Conservation (phyloP, 2,888 invertebrate genomes). For the Phrixothrix hirtus region DNA sequence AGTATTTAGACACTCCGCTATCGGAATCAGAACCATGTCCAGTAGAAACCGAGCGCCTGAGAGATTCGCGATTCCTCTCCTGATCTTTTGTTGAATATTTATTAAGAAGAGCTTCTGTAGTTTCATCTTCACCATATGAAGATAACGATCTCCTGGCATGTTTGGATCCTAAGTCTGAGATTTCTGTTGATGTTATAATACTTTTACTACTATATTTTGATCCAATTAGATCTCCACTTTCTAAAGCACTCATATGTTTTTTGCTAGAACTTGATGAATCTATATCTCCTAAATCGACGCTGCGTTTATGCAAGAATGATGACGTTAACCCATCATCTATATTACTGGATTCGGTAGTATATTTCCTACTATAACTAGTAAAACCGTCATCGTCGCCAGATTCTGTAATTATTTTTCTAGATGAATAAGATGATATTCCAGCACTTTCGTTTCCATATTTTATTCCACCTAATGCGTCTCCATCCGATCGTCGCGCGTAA, state of each 20-base stretch:
- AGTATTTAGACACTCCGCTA: constrained; percentile 15
- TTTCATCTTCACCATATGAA: constrained; percentile 14
- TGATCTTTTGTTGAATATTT: constrained; percentile 20
- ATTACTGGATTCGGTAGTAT: constrained; percentile 17
- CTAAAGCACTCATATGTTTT: constrained; percentile 33
- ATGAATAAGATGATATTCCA: constrained; percentile 8
- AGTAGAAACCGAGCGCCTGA: constrained; percentile 6
- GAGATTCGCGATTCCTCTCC: constrained; percentile 16
- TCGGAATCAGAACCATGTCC: constrained; percentile 13
- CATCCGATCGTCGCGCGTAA: constrained; percentile 36
- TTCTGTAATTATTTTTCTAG: constrained; percentile 12
- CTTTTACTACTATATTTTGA: constrained; percentile 20
- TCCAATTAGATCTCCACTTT: constrained; percentile 26
- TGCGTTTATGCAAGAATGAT: constrained; percentile 11
- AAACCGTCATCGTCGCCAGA: constrained; percentile 15
- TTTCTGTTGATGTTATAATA: constrained; percentile 12
- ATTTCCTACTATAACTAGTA: constrained; percentile 15
- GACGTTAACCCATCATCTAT: constrained; percentile 13
- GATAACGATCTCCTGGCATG: constrained; percentile 16
- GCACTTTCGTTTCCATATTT: constrained; percentile 21
- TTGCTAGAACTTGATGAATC: constrained; percentile 42
- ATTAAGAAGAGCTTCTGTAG: constrained; percentile 12
- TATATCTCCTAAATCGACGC: constrained; percentile 32
- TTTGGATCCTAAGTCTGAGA: constrained; percentile 13
- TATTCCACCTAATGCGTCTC: constrained; percentile 13